Conservation (phyloP, 37 sponge, comb jelly and placozoan species). For the Bolinopsis microptera region DNA sequence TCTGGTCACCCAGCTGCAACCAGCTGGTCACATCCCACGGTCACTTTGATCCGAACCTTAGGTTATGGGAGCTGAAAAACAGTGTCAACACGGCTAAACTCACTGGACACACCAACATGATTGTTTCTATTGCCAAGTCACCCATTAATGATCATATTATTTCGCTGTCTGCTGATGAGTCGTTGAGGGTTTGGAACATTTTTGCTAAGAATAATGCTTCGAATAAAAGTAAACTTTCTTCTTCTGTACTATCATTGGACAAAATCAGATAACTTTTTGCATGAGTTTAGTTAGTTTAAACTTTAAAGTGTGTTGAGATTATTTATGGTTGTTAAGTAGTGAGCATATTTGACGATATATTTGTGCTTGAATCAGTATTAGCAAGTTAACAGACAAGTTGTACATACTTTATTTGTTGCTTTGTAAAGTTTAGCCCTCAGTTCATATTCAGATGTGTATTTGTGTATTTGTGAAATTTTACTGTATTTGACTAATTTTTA, state of each 20-base stretch:
- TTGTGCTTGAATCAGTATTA: neutral
- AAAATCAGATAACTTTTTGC: conserved; percentile 12
- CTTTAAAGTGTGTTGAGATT: neutral
- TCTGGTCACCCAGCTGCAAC: conserved; percentile 20
- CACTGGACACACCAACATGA: conserved; percentile 56
- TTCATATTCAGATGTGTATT: neutral
- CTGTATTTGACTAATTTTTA: neutral
- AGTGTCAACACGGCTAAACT: conserved; percentile 5
- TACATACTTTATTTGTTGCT: neutral
- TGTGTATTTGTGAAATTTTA: neutral
- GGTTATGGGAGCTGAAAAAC: conserved; percentile 44
- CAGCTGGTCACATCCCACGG: conserved; percentile 53
- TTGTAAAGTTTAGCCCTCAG: neutral
- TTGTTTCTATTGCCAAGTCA: conserved; percentile 56
- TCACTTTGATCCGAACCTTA: conserved; percentile 57
- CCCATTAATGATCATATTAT: conserved; percentile 26
- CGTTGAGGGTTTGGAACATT: conserved; percentile 42
- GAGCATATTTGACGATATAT: neutral
- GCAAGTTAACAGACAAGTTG: neutral
- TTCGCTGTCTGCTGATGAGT: conserved; percentile 60
- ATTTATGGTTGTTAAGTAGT: neutral
- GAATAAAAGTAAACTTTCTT: conserved; percentile 8
- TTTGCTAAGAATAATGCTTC: neutral
- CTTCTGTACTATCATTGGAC: conserved; percentile 4
- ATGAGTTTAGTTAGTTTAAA: too few relatives aligned